phyloP scores from a whole-genome alignment of 2,113 vertebrate species.

The Trematocara macrostoma region DNA sequence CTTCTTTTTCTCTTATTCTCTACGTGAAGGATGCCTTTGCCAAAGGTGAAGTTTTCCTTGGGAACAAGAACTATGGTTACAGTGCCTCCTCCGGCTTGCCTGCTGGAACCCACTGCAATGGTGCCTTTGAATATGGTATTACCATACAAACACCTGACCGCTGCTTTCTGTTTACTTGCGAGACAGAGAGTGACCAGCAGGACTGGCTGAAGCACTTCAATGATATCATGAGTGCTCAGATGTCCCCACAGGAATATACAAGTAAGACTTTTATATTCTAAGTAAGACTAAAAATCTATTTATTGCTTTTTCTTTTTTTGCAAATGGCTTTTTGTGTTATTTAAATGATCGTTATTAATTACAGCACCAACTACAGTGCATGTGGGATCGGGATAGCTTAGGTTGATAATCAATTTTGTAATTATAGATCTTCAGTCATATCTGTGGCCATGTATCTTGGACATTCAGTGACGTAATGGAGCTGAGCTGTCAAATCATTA shows the following conservation, averaged over 20 bases:
- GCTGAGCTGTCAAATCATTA: background rate
- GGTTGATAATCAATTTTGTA: background rate
- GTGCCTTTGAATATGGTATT: slow-evolving; percentile 80
- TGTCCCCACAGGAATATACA: slow-evolving; percentile 87
- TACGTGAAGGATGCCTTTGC: slow-evolving; percentile 82
- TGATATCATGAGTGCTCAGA: slow-evolving; percentile 68
- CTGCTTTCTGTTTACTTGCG: slow-evolving; percentile 84
- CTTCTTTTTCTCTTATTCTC: background rate
- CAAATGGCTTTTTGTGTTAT: background rate
- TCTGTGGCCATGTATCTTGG: background rate
- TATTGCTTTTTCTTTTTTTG: background rate
- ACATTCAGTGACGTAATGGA: background rate
- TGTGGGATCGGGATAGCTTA: background rate
- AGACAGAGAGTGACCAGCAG: slow-evolving; percentile 79
- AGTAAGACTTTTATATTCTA: slow-evolving; percentile 62
- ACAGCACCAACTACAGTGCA: background rate
- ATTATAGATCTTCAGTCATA: background rate
- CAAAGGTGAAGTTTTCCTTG: slow-evolving; percentile 87
- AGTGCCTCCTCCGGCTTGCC: slow-evolving; percentile 67
- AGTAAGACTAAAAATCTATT: background rate
- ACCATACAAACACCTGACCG: slow-evolving; percentile 84
- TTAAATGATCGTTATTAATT: background rate
- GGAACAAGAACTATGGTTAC: slow-evolving; percentile 79
- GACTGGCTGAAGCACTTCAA: slow-evolving; percentile 82
- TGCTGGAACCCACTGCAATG: slow-evolving; percentile 69